These are phyloP conservation scores for Lindbergichthys nudifrons DNA, from an alignment of 2,797 vertebrate species.

Conservation along the genomic window DNA sequence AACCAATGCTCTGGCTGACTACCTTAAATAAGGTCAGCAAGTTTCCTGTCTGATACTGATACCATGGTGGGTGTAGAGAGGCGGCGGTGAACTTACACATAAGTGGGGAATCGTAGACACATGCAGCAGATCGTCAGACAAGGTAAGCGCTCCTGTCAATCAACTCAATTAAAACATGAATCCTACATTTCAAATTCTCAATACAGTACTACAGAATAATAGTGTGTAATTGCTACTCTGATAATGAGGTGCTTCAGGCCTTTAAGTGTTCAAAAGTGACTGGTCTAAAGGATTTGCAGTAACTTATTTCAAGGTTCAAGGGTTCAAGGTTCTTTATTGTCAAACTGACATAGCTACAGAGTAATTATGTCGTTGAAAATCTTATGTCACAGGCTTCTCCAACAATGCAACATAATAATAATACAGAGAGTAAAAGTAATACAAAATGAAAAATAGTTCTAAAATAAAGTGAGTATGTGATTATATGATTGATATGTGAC, in stretches of 20 bases:
- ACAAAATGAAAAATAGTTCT: too few relatives aligned
- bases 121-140: conserved; percentile 20
- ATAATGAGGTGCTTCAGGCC: background rate
- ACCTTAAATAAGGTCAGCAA: conserved; percentile 27
- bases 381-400: too few relatives aligned
- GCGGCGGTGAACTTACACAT: conserved; percentile 14
- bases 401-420: too few relatives aligned
- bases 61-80: conserved; percentile 1
- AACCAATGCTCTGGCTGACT: background rate
- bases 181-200: background rate
- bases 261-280: too few relatives aligned
- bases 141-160: conserved; percentile 27
- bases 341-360: too few relatives aligned
- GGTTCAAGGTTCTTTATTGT: too few relatives aligned
- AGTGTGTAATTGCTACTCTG: background rate
- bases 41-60: conserved; percentile 47
- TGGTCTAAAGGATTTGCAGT: background rate
- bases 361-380: too few relatives aligned
- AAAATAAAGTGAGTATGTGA: too few relatives aligned
- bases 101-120: conserved; percentile 20
- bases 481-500: background rate
- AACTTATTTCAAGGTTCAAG: too few relatives aligned
- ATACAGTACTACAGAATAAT: background rate
- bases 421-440: too few relatives aligned
- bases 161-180: background rate